Evolutionary conservation across 2,113 vertebrate genomes (phyloP).

Genomic region (Leptodactylus fuscus): DNA sequence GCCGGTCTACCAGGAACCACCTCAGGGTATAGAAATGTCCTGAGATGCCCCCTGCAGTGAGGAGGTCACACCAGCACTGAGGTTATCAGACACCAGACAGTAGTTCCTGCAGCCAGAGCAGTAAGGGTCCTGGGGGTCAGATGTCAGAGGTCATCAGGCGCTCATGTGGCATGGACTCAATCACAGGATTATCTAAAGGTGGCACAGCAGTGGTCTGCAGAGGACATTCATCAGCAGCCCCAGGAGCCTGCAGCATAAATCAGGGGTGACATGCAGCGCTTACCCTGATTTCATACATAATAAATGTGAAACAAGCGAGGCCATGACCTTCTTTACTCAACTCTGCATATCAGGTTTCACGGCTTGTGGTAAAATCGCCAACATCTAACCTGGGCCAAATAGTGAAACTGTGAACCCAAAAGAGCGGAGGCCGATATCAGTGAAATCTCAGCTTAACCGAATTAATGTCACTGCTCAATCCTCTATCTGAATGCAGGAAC

Average conservation of each 20-base stretch:
- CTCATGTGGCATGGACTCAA: constrained; percentile 74
- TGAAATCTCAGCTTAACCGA: constrained; percentile 34
- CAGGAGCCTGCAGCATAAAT: constrained; percentile 28
- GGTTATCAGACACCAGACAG: constrained; percentile 74
- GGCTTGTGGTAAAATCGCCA: constrained; percentile 5
- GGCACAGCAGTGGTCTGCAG: constrained; percentile 61
- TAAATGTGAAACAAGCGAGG: constrained; percentile 43
- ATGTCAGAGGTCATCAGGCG: constrained; percentile 72
- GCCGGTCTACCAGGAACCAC: not conserved
- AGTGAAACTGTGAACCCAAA: not conserved
- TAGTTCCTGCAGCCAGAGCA: constrained; percentile 70
- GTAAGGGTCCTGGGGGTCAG: constrained; percentile 69
- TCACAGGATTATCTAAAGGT: constrained; percentile 67
- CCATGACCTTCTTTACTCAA: constrained; percentile 31
- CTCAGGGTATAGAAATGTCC: not conserved
- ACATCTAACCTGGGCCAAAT: not conserved
- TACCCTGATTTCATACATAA: constrained; percentile 50
- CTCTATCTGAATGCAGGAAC: not conserved
- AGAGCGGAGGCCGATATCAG: not conserved
- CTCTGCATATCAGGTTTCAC: constrained; percentile 32
- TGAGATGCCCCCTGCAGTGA: constrained; percentile 61
- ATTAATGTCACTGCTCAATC: constrained; percentile 29
- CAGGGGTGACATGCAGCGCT: constrained; percentile 50
- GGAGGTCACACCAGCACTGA: constrained; percentile 48
- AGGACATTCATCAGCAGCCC: constrained; percentile 56